Evolutionary conservation across 2,888 invertebrate genomes (phyloP).

Genomic region (Drosophila picticornis): DNA sequence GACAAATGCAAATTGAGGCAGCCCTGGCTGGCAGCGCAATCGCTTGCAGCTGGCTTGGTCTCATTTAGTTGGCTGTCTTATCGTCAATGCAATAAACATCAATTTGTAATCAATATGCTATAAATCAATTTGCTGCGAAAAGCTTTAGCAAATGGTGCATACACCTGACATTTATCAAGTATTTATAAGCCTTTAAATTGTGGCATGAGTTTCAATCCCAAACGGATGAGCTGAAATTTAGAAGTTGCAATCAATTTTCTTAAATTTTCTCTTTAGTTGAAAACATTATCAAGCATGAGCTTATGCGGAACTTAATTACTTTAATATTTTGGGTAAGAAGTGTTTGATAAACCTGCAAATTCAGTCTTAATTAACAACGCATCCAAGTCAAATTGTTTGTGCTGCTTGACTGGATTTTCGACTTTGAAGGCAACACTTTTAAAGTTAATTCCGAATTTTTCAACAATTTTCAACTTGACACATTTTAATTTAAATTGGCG

Average conservation of each 20-base stretch:
- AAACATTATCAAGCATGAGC: not conserved
- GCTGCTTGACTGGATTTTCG: not conserved
- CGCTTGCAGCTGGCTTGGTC: constrained; percentile 4
- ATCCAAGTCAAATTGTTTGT: not conserved
- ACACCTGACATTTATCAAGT: constrained; percentile 11
- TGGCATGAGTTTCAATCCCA: constrained; percentile 1
- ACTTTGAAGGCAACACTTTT: not conserved
- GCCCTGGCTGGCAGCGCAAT: constrained; percentile 1
- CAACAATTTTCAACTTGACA: not conserved
- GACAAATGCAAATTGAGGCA: constrained; percentile 70
- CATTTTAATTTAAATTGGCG: constrained; percentile 14
- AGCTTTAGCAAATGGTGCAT: constrained; percentile 19
- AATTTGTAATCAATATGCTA: constrained; percentile 40
- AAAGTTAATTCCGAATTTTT: not conserved
- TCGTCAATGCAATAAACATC: constrained; percentile 46
- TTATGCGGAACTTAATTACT: not conserved
- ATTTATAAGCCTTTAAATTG: constrained; percentile 23
- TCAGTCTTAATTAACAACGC: not conserved
- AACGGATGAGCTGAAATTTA: not conserved
- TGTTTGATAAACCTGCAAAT: no score
- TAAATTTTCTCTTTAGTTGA: not conserved
- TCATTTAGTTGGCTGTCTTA: constrained; percentile 26
- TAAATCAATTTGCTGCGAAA: constrained; percentile 70
- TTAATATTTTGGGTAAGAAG: not conserved
- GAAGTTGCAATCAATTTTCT: not conserved